phyloP scores from a whole-genome alignment of 2,113 vertebrate genomes.

The Oplegnathus fasciatus region DNA sequence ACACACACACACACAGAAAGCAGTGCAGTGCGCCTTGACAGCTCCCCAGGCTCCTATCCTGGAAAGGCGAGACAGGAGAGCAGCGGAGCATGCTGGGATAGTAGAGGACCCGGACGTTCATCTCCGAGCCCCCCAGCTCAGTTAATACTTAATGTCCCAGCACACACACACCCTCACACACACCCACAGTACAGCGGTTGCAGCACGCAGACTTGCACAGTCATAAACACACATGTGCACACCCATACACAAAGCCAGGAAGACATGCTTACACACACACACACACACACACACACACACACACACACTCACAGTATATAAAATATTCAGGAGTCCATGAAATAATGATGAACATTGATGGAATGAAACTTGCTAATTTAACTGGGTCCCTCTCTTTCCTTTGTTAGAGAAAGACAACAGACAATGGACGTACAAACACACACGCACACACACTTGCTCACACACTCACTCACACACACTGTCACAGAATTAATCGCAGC shows the following conservation, averaged over 20 bases:
- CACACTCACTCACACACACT: slow-evolving; percentile 16
- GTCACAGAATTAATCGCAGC: slow-evolving; percentile 42
- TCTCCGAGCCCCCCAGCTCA: slow-evolving; percentile 77
- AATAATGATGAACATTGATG: slow-evolving; percentile 88
- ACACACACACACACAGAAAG: slow-evolving; percentile 22
- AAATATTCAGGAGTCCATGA: slow-evolving; percentile 84
- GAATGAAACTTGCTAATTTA: slow-evolving; percentile 87
- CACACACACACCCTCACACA: slow-evolving; percentile 27
- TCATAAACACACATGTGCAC: slow-evolving; percentile 49
- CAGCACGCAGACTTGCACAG: slow-evolving; percentile 5
- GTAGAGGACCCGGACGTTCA: slow-evolving; percentile 77
- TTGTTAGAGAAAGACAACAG: slow-evolving; percentile 66
- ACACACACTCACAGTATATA: slow-evolving; percentile 61
- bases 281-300: slow-evolving; percentile 40
- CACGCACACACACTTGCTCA: slow-evolving; percentile 1
- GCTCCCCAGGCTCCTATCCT: slow-evolving; percentile 83
- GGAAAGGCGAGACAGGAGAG: slow-evolving; percentile 80
- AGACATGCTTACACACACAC: slow-evolving; percentile 34
- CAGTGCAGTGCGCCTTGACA: slow-evolving; percentile 74
- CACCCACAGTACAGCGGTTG: neutral
- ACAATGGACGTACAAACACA: slow-evolving; percentile 17
- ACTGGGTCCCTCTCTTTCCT: slow-evolving; percentile 67
- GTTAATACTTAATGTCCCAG: slow-evolving; percentile 85
- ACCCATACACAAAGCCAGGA: slow-evolving; percentile 27
- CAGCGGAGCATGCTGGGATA: slow-evolving; percentile 78